Evolutionary conservation across 2,113 vertebrate genomes (phyloP), one percentile per base, ranked within the genome.

Genomic region (Percopsis transmontana): DNA sequence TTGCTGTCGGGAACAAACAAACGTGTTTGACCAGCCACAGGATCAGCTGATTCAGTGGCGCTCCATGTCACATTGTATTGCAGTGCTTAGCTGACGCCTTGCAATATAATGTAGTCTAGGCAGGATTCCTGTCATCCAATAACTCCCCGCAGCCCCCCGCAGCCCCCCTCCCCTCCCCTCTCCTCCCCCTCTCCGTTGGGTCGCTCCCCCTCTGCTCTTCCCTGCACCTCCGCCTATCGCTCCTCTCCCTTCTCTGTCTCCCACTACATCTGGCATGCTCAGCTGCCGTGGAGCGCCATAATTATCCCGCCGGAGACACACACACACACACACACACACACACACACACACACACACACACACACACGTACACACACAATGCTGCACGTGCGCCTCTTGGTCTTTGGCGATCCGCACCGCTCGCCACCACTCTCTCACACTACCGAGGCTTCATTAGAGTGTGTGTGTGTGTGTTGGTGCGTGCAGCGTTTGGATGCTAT

Each of bases 261-360:
- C 97, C 96, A 77, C 94, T 96, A 96, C 95, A 96, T 96, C 96
- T 95, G 94, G 94, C 96, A 96, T 94, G 95, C 95, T 98, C 97
- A 98, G 97, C 96, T 99, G 96, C 89, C 91, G 95, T 95, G 96
- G 94, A 97, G 95, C 94, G 89, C 92, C 95, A 92, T 98, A 98
- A 99, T 99, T 98, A 98, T 97, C 96, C 95, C 95, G 93, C 94
- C 89, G 92, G 95, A 95, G 95, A 87, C 85, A 70, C 92, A 90
- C 93, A 92, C 90, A 74, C 88, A 92, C 94, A 27, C 52, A 19
- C 55, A 39, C 55, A 39, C 55, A 56, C 54, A n/a, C 54, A 55
- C 52, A 54, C 52, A 54, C 52, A 54, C 52, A 54, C 52, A 54
- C 52, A 33, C 81, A 19, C n/a, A 53, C 66, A 55, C 58, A 53